A percentile compares a stretch with the other conserved stretches of the same genome.
These are phyloP conservation scores for Lagorchestes hirsutus DNA, from an alignment of 2,797 vertebrate species.

Conservation along the genomic window DNA sequence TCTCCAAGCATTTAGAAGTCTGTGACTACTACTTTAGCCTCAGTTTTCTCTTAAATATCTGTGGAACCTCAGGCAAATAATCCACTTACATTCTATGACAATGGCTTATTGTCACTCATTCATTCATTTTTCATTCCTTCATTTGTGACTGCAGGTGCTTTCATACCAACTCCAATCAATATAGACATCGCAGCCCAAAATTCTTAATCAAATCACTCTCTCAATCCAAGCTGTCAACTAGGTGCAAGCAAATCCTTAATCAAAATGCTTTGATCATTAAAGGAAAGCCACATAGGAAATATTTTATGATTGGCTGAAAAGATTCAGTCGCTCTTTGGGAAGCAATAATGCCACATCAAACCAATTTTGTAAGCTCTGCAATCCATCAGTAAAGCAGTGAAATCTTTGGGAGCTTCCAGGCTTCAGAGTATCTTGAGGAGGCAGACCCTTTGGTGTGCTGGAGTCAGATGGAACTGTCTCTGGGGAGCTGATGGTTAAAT, in stretches of 20 bases:
- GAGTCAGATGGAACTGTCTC: not conserved
- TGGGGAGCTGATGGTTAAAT: not conserved
- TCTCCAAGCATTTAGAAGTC: not conserved
- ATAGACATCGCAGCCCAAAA: not conserved
- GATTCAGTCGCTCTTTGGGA: not conserved
- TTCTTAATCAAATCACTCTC: not conserved
- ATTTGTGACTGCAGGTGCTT: not conserved
- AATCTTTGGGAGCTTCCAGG: not conserved
- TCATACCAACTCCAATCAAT: not conserved
- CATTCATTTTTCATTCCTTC: not conserved
- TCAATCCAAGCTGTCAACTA: not conserved
- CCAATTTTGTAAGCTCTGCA: not conserved
- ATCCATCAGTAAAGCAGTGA: not conserved
- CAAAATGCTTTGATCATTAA: not conserved
- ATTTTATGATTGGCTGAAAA: not conserved
- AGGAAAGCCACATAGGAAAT: not conserved
- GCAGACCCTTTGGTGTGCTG: not conserved
- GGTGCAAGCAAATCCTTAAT: not conserved
- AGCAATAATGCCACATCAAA: not conserved
- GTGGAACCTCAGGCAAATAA: not conserved
- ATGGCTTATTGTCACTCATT: not conserved
- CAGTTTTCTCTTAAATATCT: not conserved
- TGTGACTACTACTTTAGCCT: not conserved
- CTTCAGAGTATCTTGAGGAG: not conserved
- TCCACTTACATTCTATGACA: not conserved